Evolutionary conservation across 2,888 invertebrate species (phyloP), one percentile per base, ranked within the genome.

Genomic region (Drosophila dives): DNA sequence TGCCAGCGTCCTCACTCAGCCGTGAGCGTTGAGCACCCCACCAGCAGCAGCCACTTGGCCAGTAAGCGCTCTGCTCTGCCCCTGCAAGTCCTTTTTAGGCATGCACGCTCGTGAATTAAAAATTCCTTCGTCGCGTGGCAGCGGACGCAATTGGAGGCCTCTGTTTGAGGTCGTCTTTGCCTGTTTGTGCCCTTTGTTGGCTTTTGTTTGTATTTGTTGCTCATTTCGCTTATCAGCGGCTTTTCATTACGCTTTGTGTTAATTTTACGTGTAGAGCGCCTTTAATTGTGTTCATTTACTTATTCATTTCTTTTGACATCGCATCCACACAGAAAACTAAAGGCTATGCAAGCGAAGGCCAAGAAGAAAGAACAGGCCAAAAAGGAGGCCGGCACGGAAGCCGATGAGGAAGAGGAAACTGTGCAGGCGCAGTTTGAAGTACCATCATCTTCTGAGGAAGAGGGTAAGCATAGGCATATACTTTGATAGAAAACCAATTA

Each of bases 221-320:
- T 89, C 83, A 81, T 87, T 89, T 87, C 82, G 80, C 91, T 91
- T 92, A 91, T 91, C 92, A 83, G 80, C 65, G 63, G 83, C 84
- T 83, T 91, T 91, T 91, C 90, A 91, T 91, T 91, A 85, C 84
- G 77, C 85, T 91, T 88, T 91, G 83, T 89, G 87, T 90, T 90
- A 86, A 91, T 90, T 91, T 89, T 80, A 66, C 77, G 73, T 76
- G 76, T 68, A 75, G 63, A 63, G 64, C 72, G 62, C 59, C 73
- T 81, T 88, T 81, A 78, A 86, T 90, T 83, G 72, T 79, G 71
- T 83, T 77, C 77, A 74, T 78, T 76, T 82, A 76, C 74, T 80
- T 80, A 71, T 80, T 66, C 60, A 49, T 69, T 60, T 75, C 62
- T 78, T 72, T 54, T 51, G 51, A 64, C 62, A 45, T 63, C 36